Evolutionary conservation across 2,797 vertebrate genomes (phyloP).

Genomic region (Ateles fusciceps): DNA sequence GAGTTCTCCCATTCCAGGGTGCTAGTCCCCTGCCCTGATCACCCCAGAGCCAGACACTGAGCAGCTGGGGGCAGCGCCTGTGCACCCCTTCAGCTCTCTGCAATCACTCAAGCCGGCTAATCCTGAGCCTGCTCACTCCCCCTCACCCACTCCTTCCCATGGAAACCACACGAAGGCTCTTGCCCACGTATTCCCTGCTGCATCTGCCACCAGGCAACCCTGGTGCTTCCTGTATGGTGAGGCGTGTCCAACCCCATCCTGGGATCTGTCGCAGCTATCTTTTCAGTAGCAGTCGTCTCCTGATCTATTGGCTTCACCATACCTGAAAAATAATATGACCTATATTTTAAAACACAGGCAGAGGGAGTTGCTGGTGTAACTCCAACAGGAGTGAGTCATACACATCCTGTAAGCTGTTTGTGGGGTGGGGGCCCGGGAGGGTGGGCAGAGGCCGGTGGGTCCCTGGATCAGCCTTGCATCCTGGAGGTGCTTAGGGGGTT

Average conservation of each 20-base stretch:
- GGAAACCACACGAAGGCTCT: neutral
- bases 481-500: neutral
- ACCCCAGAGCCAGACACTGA: neutral
- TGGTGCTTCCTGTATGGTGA: neutral
- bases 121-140: neutral
- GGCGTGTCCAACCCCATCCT: neutral
- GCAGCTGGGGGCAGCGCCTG: neutral
- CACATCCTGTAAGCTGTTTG: neutral
- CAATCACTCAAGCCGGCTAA: neutral
- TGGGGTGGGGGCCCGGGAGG: neutral
- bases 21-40: neutral
- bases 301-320: neutral
- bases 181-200: too few relatives aligned
- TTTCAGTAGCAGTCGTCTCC: neutral
- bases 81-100: neutral
- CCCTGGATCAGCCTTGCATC: neutral
- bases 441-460: accelerated
- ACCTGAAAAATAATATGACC: neutral
- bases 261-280: neutral
- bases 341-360: neutral
- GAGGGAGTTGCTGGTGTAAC: neutral
- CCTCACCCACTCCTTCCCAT: neutral
- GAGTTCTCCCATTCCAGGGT: neutral
- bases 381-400: neutral
- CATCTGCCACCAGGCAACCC: neutral